Conservation (phyloP, 2,113 vertebrate species). For the Apodemus speciosus region DNA sequence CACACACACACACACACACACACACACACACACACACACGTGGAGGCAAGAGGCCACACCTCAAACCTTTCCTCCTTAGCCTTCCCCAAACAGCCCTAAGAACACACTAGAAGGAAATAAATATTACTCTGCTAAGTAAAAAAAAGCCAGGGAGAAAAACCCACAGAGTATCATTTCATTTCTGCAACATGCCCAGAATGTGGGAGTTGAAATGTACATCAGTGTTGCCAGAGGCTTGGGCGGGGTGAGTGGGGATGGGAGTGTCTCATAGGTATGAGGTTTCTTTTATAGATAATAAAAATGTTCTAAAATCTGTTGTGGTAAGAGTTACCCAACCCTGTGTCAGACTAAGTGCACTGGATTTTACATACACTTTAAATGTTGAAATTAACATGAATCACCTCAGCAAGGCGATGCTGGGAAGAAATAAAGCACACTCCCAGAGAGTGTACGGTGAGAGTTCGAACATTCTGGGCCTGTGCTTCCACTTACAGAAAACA, state of each 20-base stretch:
- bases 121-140: neutral
- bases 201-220: neutral
- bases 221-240: neutral
- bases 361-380: neutral
- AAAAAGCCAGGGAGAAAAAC: neutral
- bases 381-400: neutral
- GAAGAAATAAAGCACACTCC: neutral
- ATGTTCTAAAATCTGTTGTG: neutral
- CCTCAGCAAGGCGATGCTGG: neutral
- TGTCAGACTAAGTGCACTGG: neutral
- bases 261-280: neutral
- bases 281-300: neutral
- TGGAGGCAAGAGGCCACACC: neutral
- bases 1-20: neutral
- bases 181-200: neutral
- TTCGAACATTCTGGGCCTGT: neutral
- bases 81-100: neutral
- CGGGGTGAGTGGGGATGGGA: neutral
- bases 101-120: no score
- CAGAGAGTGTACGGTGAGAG: neutral
- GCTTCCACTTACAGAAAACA: neutral
- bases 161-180: neutral
- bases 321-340: neutral
- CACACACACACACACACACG: neutral
- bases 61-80: no score